Evolutionary conservation across 2,113 vertebrate genomes (phyloP).

Genomic region (Chelonoidis abingdonii): DNA sequence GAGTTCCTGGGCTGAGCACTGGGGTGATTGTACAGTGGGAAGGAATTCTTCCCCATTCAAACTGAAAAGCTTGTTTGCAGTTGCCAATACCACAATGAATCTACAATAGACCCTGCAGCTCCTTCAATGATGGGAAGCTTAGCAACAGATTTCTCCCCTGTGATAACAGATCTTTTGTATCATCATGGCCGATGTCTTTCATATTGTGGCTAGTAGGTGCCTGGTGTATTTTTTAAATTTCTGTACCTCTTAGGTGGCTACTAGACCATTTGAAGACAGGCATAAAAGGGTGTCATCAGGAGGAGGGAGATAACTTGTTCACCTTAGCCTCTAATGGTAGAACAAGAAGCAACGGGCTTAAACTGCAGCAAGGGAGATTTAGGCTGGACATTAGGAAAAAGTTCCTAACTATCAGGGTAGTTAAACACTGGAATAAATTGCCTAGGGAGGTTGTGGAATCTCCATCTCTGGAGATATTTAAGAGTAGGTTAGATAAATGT

Average conservation of each 20-base stretch:
- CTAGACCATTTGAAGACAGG: no score
- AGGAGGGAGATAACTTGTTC: no score
- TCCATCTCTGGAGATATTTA: no score
- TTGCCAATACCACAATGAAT: background rate
- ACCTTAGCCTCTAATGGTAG: no score
- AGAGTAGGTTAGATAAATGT: no score
- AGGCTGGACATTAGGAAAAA: no score
- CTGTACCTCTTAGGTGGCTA: background rate
- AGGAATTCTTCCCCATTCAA: background rate
- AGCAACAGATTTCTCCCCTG: background rate
- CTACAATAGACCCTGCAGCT: fast-evolving
- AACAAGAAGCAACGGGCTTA: no score
- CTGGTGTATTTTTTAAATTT: background rate
- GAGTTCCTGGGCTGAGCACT: background rate
- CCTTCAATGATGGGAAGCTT: background rate
- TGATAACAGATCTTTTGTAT: background rate
- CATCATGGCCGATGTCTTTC: background rate
- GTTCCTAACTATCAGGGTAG: no score
- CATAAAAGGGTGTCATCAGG: no score
- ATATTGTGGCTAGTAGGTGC: background rate
- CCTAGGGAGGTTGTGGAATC: no score
- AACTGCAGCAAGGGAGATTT: no score
- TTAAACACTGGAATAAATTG: no score
- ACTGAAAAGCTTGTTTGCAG: background rate
- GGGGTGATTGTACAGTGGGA: background rate